phyloP scores from a whole-genome alignment of 2,797 vertebrate genomes.

The Phalloptychus januarius region DNA sequence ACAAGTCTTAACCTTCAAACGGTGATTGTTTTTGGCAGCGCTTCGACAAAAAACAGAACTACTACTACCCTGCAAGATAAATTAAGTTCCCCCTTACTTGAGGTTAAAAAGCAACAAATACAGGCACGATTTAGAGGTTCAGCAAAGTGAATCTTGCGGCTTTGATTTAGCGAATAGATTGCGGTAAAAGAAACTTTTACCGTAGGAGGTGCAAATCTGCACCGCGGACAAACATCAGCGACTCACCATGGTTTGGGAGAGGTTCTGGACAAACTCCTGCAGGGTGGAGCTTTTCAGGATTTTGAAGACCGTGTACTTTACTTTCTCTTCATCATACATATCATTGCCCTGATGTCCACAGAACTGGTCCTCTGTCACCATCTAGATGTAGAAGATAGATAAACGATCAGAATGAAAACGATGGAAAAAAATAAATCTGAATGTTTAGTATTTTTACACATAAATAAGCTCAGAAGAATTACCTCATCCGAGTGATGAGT shows the following conservation, averaged over 20 bases:
- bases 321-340: slow-evolving; percentile 99
- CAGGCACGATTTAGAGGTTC: not conserved
- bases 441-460: not conserved
- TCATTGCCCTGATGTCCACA: slow-evolving; percentile 99
- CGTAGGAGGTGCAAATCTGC: not conserved
- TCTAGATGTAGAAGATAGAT: slow-evolving; percentile 75
- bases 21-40: not conserved
- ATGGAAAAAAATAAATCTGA: not conserved
- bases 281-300: slow-evolving; percentile 97
- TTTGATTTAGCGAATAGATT: not conserved
- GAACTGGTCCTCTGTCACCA: slow-evolving; percentile 99
- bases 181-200: not conserved
- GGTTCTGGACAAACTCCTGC: slow-evolving; percentile 97
- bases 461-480: not conserved
- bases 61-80: not conserved
- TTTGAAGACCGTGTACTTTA: slow-evolving; percentile 99
- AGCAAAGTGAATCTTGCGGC: not conserved
- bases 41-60: not conserved
- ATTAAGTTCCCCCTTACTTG: not conserved
- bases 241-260: slow-evolving; percentile 98
- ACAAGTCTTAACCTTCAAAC: slow-evolving; percentile 1
- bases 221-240: not conserved
- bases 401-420: not conserved
- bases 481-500: not conserved
- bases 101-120: not conserved